These are phyloP conservation scores for Tholera decimalis DNA, from an alignment of 2,888 invertebrate genomes.

Conservation along the genomic window DNA sequence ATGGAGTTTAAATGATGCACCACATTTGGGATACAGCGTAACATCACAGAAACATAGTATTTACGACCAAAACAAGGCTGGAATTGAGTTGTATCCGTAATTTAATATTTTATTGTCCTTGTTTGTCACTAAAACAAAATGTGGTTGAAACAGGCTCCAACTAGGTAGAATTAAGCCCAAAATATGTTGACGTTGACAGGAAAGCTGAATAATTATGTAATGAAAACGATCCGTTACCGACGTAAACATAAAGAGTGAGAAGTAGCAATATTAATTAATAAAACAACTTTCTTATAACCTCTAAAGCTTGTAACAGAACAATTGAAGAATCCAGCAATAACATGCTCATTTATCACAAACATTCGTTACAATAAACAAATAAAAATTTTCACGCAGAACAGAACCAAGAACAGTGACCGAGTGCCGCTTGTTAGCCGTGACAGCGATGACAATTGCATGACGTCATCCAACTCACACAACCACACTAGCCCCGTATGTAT, in stretches of 20 bases:
- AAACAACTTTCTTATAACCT: constrained; percentile 27
- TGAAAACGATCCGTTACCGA: background rate
- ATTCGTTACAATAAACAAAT: constrained; percentile 62
- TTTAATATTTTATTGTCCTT: constrained; percentile 68
- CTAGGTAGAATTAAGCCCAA: constrained; percentile 19
- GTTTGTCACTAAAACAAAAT: constrained; percentile 58
- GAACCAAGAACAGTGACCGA: constrained; percentile 75
- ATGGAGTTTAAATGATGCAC: constrained; percentile 45
- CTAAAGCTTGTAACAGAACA: constrained; percentile 6
- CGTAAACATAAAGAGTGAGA: background rate
- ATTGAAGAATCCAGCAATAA: constrained; percentile 37
- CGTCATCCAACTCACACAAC: constrained; percentile 81
- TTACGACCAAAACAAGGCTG: constrained; percentile 46
- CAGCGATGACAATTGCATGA: constrained; percentile 89
- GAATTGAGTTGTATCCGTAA: constrained; percentile 59
- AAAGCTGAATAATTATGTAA: constrained; percentile 6
- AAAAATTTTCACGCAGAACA: constrained; percentile 69
- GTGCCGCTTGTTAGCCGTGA: constrained; percentile 87
- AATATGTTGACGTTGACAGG: constrained; percentile 26
- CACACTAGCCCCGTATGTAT: constrained; percentile 62
- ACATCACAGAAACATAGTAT: constrained; percentile 32
- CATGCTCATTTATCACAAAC: constrained; percentile 26
- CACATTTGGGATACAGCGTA: constrained; percentile 20
- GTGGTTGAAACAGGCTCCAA: constrained; percentile 53
- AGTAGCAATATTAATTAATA: background rate